Percentiles rank a stretch among this genome's conserved stretches.
Conservation (phyloP, 2,888 invertebrate species). For the Synergus gifuensis region DNA sequence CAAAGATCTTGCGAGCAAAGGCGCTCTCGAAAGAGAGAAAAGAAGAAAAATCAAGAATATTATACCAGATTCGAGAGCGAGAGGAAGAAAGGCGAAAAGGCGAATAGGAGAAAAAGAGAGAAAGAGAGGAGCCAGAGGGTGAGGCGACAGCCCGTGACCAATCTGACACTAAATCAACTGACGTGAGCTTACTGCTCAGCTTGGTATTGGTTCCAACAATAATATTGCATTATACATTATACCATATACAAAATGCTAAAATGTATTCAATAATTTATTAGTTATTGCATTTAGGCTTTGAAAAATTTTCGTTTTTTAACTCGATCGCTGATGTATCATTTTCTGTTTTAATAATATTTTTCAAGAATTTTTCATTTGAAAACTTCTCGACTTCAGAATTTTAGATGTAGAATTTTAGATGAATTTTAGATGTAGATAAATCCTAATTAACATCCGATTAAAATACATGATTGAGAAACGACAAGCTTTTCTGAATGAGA, state of each 20-base stretch:
- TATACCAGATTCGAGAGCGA: slow-evolving; percentile 57
- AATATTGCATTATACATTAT: slow-evolving; percentile 15
- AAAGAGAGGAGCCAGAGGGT: slow-evolving; percentile 47
- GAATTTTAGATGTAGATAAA: no score
- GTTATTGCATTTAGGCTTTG: background rate
- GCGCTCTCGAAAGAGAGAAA: slow-evolving; percentile 46
- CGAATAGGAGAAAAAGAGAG: slow-evolving; percentile 22
- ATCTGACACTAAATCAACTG: slow-evolving; percentile 75
- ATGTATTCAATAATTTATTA: slow-evolving; percentile 10
- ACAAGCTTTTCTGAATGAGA: background rate
- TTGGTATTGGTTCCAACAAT: slow-evolving; percentile 45
- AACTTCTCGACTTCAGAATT: no score
- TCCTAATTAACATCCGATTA: background rate
- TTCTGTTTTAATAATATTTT: no score
- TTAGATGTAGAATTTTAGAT: background rate
- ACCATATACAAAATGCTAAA: background rate
- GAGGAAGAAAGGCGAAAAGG: background rate
- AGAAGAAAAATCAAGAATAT: slow-evolving; percentile 61
- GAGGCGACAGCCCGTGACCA: slow-evolving; percentile 74
- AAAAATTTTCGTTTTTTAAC: background rate
- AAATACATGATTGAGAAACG: background rate
- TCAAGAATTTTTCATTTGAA: no score
- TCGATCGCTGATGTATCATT: no score
- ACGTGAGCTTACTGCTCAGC: slow-evolving; percentile 58
- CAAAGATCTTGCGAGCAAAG: slow-evolving; percentile 66